Percentiles rank a stretch among this genome's conserved stretches.
phyloP scores from a whole-genome alignment of 2,888 invertebrate genomes.

The Euplagia quadripunctaria region DNA sequence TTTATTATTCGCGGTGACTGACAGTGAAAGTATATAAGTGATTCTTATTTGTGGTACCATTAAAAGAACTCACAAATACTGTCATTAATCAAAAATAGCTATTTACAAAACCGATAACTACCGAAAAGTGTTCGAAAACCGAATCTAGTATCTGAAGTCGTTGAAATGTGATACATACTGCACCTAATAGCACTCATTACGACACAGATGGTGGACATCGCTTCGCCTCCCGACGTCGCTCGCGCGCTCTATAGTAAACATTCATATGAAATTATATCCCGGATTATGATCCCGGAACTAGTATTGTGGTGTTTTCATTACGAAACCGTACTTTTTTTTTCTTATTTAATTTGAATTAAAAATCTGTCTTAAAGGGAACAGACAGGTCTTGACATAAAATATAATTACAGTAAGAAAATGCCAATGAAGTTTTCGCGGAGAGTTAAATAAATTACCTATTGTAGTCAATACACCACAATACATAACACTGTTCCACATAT shows the following conservation, averaged over 20 bases:
- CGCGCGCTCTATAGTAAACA: constrained; percentile 37
- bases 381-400: background rate
- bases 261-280: constrained; percentile 30
- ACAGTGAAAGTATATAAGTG: background rate
- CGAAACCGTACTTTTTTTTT: background rate
- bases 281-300: constrained; percentile 21
- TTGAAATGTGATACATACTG: background rate
- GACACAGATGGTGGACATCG: constrained; percentile 49
- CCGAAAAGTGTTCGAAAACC: background rate
- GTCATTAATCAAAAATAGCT: background rate
- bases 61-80: background rate
- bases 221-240: constrained; percentile 40
- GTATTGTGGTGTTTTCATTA: constrained; percentile 35
- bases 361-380: background rate
- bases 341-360: background rate
- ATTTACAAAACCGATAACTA: background rate
- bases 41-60: background rate
- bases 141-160: constrained; percentile 27
- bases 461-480: constrained; percentile 29
- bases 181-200: constrained; percentile 31
- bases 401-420: background rate
- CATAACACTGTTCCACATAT: constrained; percentile 51
- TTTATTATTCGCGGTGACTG: background rate
- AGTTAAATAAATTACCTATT: background rate
- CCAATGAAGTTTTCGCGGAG: too few species aligned